These are phyloP conservation scores for Plutella xylostella DNA, from an alignment of 2,888 invertebrate species.

Conservation along the genomic window DNA sequence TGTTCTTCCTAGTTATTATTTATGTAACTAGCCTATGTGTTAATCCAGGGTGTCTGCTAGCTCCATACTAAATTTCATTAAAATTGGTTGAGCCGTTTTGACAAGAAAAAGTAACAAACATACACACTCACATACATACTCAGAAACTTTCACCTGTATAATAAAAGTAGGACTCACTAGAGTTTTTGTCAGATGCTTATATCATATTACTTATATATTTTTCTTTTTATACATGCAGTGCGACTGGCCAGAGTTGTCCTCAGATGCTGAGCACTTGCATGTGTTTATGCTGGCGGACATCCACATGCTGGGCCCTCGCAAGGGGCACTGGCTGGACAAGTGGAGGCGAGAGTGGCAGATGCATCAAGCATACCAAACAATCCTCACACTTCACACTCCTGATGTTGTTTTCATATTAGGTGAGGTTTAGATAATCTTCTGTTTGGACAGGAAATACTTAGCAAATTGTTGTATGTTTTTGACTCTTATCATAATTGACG, in stretches of 20 bases:
- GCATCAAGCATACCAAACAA: conserved; percentile 90
- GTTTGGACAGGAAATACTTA: no score
- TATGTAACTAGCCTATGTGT: not conserved
- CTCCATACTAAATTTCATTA: no score
- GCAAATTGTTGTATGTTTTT: no score
- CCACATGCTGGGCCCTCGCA: conserved; percentile 86
- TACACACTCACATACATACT: no score
- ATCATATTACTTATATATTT: no score
- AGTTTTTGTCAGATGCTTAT: not conserved
- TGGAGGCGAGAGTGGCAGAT: conserved; percentile 97
- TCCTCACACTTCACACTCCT: conserved; percentile 82
- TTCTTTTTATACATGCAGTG: conserved; percentile 67
- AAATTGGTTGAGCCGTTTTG: no score
- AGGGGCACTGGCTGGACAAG: conserved; percentile 97
- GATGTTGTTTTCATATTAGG: conserved; percentile 92
- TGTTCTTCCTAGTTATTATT: not conserved
- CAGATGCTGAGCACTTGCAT: conserved; percentile 65
- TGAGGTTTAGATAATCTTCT: no score
- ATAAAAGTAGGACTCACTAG: no score
- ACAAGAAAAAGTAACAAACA: not conserved
- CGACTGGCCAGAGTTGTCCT: conserved; percentile 73
- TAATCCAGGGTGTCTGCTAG: no score
- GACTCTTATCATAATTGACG: no score
- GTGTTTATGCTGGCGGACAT: conserved; percentile 91
- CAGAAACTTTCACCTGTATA: no score